Conservation (phyloP, 2,888 invertebrate species). For the Pegoplata infirma region DNA sequence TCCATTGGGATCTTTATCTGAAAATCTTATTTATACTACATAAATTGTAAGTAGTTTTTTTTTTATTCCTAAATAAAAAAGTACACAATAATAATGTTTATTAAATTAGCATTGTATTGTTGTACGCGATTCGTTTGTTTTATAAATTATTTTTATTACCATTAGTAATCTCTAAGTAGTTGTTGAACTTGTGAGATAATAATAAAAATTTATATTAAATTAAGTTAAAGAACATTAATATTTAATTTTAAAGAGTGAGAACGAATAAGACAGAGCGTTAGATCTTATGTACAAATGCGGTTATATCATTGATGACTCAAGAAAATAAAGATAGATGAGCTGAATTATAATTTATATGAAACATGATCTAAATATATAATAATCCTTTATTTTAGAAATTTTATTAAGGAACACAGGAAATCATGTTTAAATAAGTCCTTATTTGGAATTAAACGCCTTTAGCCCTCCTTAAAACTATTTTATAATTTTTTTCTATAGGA, state of each 20-base stretch:
- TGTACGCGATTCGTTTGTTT: conserved; percentile 57
- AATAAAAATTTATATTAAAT: conserved; percentile 42
- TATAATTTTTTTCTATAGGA: too few relatives aligned
- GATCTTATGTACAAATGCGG: neutral
- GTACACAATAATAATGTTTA: conserved; percentile 37
- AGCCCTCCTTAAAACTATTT: too few relatives aligned
- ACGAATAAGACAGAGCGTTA: too few relatives aligned
- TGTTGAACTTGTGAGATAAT: conserved; percentile 60
- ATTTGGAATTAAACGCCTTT: too few relatives aligned
- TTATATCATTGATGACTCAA: neutral
- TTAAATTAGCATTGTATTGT: conserved; percentile 59
- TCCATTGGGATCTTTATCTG: neutral
- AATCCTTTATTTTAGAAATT: too few relatives aligned
- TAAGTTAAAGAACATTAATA: conserved; percentile 28
- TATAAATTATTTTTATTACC: conserved; percentile 44
- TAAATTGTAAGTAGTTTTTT: neutral
- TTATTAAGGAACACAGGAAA: too few relatives aligned
- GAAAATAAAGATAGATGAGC: neutral
- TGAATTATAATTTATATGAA: too few relatives aligned
- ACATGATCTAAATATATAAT: too few relatives aligned
- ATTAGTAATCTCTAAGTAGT: conserved; percentile 48
- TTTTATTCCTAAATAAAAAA: neutral
- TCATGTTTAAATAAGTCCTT: too few relatives aligned
- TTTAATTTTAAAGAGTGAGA: neutral
- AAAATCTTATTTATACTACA: neutral